These are phyloP conservation scores for Thysanoteuthis rhombus DNA, from an alignment of 2,888 invertebrate genomes.

Conservation along the genomic window DNA sequence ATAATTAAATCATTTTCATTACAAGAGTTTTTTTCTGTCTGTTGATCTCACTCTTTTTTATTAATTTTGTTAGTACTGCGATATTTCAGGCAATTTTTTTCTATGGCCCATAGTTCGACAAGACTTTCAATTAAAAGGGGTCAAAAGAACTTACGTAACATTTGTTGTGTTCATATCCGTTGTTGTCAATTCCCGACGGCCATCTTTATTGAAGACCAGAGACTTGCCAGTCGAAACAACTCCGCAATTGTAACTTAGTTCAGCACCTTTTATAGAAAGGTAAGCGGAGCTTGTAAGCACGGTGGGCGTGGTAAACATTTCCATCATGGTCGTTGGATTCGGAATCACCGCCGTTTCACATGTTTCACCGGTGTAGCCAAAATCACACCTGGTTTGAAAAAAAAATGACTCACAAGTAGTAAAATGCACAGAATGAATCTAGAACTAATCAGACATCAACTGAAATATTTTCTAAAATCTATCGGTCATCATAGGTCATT, in stretches of 20 bases:
- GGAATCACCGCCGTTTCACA: slow-evolving; percentile 57
- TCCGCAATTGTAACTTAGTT: slow-evolving; percentile 64
- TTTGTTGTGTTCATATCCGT: slow-evolving; percentile 65
- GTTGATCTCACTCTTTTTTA: too few species aligned
- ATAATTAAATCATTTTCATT: too few species aligned
- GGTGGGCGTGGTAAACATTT: slow-evolving; percentile 52
- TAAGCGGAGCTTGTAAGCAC: slow-evolving; percentile 44
- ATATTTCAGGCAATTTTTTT: too few species aligned
- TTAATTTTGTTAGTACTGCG: too few species aligned
- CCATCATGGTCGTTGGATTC: slow-evolving; percentile 47
- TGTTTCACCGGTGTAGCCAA: slow-evolving; percentile 62
- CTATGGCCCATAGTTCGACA: too few species aligned
- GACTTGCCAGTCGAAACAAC: slow-evolving; percentile 65
- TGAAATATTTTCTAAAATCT: too few species aligned
- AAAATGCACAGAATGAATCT: neutral
- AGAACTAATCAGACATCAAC: too few species aligned
- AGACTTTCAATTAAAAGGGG: too few species aligned
- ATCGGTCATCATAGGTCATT: too few species aligned
- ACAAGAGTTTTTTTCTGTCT: too few species aligned
- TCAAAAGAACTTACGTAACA: neutral
- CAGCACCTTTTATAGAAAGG: slow-evolving; percentile 55
- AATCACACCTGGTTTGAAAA: slow-evolving; percentile 64
- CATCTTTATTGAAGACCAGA: slow-evolving; percentile 62
- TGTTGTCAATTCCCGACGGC: slow-evolving; percentile 57
- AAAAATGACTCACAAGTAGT: neutral